Conservation (phyloP, 1,140 invertebrate species). For the Sarcophaga peregrina region DNA sequence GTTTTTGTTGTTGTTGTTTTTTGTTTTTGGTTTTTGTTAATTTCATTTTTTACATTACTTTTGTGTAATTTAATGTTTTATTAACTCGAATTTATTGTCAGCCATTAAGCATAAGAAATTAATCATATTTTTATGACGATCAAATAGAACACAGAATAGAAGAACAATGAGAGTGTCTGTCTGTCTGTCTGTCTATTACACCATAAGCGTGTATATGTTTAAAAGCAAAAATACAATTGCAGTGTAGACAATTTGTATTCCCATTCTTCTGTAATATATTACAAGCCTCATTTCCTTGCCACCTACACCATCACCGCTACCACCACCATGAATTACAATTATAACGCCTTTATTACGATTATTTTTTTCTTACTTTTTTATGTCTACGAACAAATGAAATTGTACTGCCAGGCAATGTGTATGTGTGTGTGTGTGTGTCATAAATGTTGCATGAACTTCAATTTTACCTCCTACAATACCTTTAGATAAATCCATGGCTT, state of each 20-base stretch:
- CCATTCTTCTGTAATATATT: constrained; percentile 20
- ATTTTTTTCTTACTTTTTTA: no score
- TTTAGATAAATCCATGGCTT: no score
- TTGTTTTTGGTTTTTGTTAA: background rate
- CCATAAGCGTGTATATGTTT: no score
- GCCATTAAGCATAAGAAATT: constrained; percentile 43
- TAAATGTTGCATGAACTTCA: constrained; percentile 1
- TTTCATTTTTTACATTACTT: background rate
- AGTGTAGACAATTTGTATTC: background rate
- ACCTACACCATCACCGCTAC: background rate
- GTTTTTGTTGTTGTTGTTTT: no score
- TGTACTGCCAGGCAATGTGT: no score
- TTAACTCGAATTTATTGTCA: constrained; percentile 44
- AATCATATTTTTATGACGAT: constrained; percentile 46
- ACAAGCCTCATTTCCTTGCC: constrained; percentile 36
- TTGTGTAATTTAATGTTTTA: constrained; percentile 41
- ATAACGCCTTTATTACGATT: no score
- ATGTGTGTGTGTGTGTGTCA: background rate
- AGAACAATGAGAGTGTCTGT: background rate
- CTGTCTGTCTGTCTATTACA: no score
- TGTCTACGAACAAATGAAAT: no score
- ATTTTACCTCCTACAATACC: no score
- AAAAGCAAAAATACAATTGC: constrained; percentile 7
- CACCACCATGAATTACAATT: background rate
- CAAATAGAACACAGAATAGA: background rate